Evolutionary conservation across 2,113 vertebrate species (phyloP), one percentile per base, ranked within the genome.

Genomic region (Andinoacara biseriatus): DNA sequence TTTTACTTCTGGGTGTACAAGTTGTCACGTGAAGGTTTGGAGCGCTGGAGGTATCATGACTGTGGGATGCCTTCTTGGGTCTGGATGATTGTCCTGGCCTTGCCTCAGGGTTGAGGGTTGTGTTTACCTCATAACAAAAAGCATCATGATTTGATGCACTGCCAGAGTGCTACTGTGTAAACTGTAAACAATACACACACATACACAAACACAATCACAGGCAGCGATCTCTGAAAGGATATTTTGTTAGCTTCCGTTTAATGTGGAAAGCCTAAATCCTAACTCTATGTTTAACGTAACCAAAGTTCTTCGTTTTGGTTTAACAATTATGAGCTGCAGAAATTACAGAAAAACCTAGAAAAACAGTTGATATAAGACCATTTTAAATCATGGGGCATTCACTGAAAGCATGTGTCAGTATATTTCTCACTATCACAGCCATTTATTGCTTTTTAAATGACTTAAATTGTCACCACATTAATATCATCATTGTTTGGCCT

Each of bases 41-140:
- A 11, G 69, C 2, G 22, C 43, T 1, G 22, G 57, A 83, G 87
- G 85, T 89, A 86, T 92, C 89, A 90, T 80, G 81, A 75, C 69
- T 31, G n/a, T 11, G 26, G 74, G 43, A 38, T 46, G 60, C 72
- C 83, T 20, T 83, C 85, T 80, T 46, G 58, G 56, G 67, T 80
- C 33, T 72, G 13, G 38, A 46, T 87, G 83, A 88, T 91, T 87
- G 91, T 88, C 84, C 82, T 38, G 84, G 81, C 60, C 54, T n/a
- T 38, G 89, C 59, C 38, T 87, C 85, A 5, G 79, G 88, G 90
- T 81, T 86, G 74, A 78, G 74, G 86, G 86, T 89, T 77, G 72
- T 91, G 89, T 93, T 94, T 92, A 93, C 90, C 60, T 87, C 89
- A 92, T 43, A 92, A 94, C 93, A 93, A 83, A 80, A 89, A 76